phyloP scores from a whole-genome alignment of 2,888 invertebrate genomes.

The Eilema griseolum region DNA sequence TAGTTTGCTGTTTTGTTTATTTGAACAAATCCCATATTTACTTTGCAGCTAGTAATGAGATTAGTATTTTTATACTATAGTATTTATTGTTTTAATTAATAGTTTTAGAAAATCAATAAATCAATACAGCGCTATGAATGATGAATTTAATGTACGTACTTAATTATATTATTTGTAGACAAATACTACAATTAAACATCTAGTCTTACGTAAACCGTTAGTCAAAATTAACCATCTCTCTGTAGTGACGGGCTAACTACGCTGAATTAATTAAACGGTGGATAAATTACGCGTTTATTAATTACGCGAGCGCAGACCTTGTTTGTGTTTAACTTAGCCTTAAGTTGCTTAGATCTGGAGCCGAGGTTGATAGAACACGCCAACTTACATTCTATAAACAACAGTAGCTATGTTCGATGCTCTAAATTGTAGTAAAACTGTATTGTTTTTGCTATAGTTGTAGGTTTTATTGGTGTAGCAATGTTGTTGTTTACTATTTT shows the following conservation, averaged over 20 bases:
- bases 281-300: slow-evolving; percentile 59
- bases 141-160: not conserved
- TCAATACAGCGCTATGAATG: not conserved
- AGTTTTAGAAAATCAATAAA: too few relatives aligned
- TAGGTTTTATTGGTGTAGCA: too few relatives aligned
- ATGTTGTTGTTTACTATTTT: too few relatives aligned
- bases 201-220: not conserved
- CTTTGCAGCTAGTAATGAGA: too few relatives aligned
- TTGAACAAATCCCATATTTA: too few relatives aligned
- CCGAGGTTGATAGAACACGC: slow-evolving; percentile 37
- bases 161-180: not conserved
- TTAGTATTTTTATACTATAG: too few relatives aligned
- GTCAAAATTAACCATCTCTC: slow-evolving; percentile 14
- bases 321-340: slow-evolving; percentile 46
- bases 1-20: too few relatives aligned
- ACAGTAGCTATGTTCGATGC: slow-evolving; percentile 16
- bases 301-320: slow-evolving; percentile 47
- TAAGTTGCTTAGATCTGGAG: slow-evolving; percentile 39
- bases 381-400: slow-evolving; percentile 19
- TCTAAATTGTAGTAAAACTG: not conserved
- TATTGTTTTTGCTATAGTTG: not conserved
- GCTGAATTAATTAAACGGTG: slow-evolving; percentile 65
- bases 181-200: not conserved
- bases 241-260: slow-evolving; percentile 59
- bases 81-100: too few relatives aligned